These are phyloP conservation scores for Lanistes nyassanus DNA, from an alignment of 1,140 invertebrate genomes.

Conservation along the genomic window DNA sequence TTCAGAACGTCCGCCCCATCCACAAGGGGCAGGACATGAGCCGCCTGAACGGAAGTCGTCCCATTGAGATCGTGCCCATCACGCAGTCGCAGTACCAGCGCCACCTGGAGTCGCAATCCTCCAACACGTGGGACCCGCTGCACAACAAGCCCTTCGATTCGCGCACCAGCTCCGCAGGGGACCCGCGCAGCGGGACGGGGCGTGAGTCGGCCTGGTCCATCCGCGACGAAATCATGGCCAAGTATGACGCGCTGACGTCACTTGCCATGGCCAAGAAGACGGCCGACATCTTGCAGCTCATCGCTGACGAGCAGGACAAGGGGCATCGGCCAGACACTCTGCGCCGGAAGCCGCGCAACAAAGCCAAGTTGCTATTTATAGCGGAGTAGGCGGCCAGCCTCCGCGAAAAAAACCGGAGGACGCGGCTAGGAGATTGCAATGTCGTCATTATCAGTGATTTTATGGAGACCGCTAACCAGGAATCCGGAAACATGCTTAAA, in stretches of 20 bases:
- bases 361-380: slow-evolving; percentile 31
- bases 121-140: slow-evolving; percentile 13
- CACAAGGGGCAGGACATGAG: slow-evolving; percentile 18
- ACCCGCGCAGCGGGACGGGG: background rate
- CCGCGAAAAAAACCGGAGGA: background rate
- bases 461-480: too few relatives aligned
- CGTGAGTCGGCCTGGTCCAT: slow-evolving; percentile 22
- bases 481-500: too few relatives aligned
- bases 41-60: background rate
- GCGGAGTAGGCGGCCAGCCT: slow-evolving; percentile 20
- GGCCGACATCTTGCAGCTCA: slow-evolving; percentile 27
- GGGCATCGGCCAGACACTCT: slow-evolving; percentile 20
- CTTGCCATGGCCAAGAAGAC: slow-evolving; percentile 37
- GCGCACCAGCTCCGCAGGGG: background rate
- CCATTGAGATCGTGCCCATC: slow-evolving; percentile 26
- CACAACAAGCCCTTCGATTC: slow-evolving; percentile 27
- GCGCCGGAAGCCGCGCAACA: slow-evolving; percentile 13
- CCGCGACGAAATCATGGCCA: slow-evolving; percentile 32
- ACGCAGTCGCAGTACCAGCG: slow-evolving; percentile 21
- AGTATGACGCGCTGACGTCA: slow-evolving; percentile 33
- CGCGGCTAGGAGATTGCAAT: background rate
- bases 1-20: background rate
- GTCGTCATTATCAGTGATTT: background rate
- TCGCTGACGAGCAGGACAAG: background rate
- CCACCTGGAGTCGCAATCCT: background rate